Base-by-base conservation (phyloP, 2,113 vertebrate species). In the Tinamus guttatus region DNA sequence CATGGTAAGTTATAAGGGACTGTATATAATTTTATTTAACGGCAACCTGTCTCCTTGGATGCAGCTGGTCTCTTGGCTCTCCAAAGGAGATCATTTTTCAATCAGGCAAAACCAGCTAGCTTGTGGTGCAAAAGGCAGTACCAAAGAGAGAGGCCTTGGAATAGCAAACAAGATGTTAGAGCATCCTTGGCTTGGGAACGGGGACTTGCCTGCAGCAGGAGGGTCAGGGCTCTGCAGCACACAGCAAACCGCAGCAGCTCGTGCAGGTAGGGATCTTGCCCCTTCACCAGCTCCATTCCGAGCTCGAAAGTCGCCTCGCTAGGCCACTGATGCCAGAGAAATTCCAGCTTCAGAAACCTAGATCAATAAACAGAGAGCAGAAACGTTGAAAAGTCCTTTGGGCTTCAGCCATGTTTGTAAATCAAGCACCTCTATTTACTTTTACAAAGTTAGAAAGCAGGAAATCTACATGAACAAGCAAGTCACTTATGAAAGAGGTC, bases 201-300 rank as follows among this genome's bases (percentile, higher is more conserved):
- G 67, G 45, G 52, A 96, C 98, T 97, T 96, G 98, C 99, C 99
- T 99, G 99, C 34, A 99, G 95, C 58, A 98, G 21, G 30, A 99
- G 96, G 0, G 99, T 98, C 81, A 99, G 85, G n/a, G 96, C 96
- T 63, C 99, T 98, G 90, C 99, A 99, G 75, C 97, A 54, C 65
- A 96, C 34, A 0, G 98, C 98, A 93, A 99, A 99, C 58, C 95
- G 74, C 79, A 99, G 18, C 32, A 99, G 98, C 81, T 98, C 98
- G 58, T 88, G 97, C 74, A 96, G 80, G 81, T 85, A 78, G 9
- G 97, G 96, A 58, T 98, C 97, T 38, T 15, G 79, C 34, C 87
- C 8, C 78, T 95, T 85, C 97, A 87, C 59, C 88, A 51, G 75
- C 69, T 77, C 86, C 97, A 97, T 98, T 11, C 79, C 63, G 7